Evolutionary conservation across 2,888 invertebrate genomes (phyloP), one percentile per base, ranked within the genome.

Genomic region (Metacarcinus magister): DNA sequence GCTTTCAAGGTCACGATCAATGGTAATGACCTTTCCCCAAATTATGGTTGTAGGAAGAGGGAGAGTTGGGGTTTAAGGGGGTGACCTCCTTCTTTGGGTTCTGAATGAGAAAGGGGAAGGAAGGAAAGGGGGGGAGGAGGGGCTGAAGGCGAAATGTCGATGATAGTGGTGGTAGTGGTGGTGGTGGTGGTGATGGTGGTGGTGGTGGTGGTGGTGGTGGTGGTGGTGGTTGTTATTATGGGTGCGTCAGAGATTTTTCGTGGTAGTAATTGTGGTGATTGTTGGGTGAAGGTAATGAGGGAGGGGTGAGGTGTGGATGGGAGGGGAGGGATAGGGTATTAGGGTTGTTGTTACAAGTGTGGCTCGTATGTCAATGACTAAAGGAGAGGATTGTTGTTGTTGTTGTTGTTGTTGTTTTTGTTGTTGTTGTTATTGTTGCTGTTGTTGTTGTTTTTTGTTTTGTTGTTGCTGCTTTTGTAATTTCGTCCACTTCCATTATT

Each of bases 241-340:
- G 8, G 10, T 67, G 67, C 67, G 67, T 67, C 67, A 67, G 4
- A 23, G 67, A 67, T 67, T 67, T 67, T 67, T 67, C 67, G 23
- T 67, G 67, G 67, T 67, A 67, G 67, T 67, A 67, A 67, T 67
- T 67, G 67, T 67, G 67, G n/a, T 67, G 67, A 67, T 67, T 67
- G 67, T 67, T 67, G 1, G n/a, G 19, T 23, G 23, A 67, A n/a
- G 67, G 54, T 16, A 16, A 8, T 0, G 19, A 13, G 16, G 75
- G n/a, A n/a, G n/a, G n/a, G 4, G 75, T 4, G n/a, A n/a, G n/a
- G n/a, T n/a, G 75, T 3, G n/a, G 82, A 32, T 7, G 82, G 13
- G 82, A 32, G 7, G 32, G 32, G 32, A 10, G 32, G 32, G 75
- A n/a, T 28, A 0, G 82, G 82, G 32, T 54, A 13, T 23, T 67